Conservation (phyloP, 2,797 vertebrate genomes). For the Halcyon leucocephala region DNA sequence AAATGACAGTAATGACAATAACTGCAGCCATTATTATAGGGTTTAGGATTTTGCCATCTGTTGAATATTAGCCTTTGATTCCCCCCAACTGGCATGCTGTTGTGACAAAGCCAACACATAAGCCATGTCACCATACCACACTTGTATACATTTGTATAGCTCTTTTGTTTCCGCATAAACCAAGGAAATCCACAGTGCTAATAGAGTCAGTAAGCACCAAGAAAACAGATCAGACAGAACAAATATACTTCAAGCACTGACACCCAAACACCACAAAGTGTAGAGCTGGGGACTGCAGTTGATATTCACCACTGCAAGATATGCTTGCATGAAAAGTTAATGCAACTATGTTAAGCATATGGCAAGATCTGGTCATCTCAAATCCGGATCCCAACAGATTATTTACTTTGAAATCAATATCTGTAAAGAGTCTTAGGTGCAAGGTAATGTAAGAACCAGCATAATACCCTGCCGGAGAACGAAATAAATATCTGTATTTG, state of each 20-base stretch:
- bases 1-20: constrained; percentile 77
- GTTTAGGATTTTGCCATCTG: constrained; percentile 78
- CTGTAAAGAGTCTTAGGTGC: neutral
- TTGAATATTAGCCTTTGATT: constrained; percentile 80
- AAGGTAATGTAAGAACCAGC: neutral
- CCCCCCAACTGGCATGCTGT: constrained; percentile 61
- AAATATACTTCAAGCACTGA: neutral
- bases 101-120: constrained; percentile 45
- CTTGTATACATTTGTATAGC: neutral
- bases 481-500: neutral
- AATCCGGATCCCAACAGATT: neutral
- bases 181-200: neutral
- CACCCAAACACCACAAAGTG: neutral
- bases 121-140: neutral
- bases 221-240: neutral
- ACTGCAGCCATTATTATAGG: constrained; percentile 73
- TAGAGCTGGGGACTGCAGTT: neutral
- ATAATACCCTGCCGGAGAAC: neutral
- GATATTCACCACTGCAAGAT: neutral
- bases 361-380: neutral
- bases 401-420: neutral
- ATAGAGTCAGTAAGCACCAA: neutral
- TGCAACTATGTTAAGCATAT: neutral
- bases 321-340: neutral
- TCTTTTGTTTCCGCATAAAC: neutral